Conservation (phyloP, 2,888 invertebrate species). For the Diplolepis rosae region DNA sequence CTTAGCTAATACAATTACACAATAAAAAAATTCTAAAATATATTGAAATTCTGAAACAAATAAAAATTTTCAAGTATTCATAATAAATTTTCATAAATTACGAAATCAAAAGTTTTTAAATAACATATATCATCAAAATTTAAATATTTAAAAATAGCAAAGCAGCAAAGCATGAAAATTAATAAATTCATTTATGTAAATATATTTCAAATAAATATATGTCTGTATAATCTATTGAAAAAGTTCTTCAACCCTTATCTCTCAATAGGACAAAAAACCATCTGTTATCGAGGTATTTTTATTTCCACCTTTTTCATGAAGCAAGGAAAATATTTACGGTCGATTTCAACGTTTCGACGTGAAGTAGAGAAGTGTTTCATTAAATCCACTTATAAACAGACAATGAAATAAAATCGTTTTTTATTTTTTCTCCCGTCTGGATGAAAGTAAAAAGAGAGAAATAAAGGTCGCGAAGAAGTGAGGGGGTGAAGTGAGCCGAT, state of each 20-base stretch:
- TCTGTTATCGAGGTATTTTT: not conserved
- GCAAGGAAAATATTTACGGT: slow-evolving; percentile 14
- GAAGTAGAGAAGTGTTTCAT: slow-evolving; percentile 15
- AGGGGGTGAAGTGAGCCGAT: slow-evolving; percentile 28
- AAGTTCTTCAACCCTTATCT: not conserved
- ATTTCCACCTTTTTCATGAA: not conserved
- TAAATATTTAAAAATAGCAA: too few relatives aligned
- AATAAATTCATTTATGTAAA: too few relatives aligned
- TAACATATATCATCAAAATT: too few relatives aligned
- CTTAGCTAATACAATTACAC: too few relatives aligned
- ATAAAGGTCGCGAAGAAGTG: slow-evolving; percentile 23
- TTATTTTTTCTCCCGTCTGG: not conserved
- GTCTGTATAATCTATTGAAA: too few relatives aligned
- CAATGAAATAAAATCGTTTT: slow-evolving; percentile 16
- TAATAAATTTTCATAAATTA: too few relatives aligned
- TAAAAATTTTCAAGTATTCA: too few relatives aligned
- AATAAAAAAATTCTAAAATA: too few relatives aligned
- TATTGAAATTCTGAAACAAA: too few relatives aligned
- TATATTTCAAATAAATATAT: too few relatives aligned
- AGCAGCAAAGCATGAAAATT: too few relatives aligned
- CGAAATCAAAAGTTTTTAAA: too few relatives aligned
- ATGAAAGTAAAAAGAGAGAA: slow-evolving; percentile 19
- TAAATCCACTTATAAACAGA: slow-evolving; percentile 27
- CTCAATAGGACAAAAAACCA: not conserved
- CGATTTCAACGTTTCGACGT: slow-evolving; percentile 8